A percentile compares a stretch with the other conserved stretches of the same genome.
phyloP scores from a whole-genome alignment of 2,888 invertebrate genomes.

The Crioceris asparagi region DNA sequence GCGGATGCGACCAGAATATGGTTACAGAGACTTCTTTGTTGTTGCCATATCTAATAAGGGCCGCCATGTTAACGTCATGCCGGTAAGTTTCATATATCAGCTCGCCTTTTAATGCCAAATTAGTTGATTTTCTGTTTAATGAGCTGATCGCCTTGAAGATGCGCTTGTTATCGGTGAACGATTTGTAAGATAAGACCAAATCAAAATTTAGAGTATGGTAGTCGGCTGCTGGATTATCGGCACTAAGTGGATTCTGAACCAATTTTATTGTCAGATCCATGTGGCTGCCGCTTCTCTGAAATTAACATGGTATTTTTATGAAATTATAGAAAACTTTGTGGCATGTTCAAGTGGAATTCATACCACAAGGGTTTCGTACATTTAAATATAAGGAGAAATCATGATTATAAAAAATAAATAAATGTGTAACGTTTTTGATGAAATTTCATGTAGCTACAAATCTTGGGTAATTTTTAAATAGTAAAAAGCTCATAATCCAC shows the following conservation, averaged over 20 bases:
- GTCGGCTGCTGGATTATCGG: constrained; percentile 37
- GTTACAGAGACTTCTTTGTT: constrained; percentile 48
- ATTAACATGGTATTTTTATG: constrained; percentile 15
- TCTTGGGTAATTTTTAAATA: no score
- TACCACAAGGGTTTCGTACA: no score
- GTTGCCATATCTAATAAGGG: constrained; percentile 45
- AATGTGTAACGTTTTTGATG: no score
- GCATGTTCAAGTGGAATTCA: no score
- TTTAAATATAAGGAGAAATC: no score
- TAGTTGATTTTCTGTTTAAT: constrained; percentile 52
- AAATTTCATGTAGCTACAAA: no score
- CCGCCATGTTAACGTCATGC: constrained; percentile 42
- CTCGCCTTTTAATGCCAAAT: constrained; percentile 53
- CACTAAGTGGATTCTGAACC: constrained; percentile 52
- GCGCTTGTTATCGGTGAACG: constrained; percentile 43
- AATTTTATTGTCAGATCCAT: constrained; percentile 61
- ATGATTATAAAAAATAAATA: no score
- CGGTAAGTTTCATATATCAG: constrained; percentile 44
- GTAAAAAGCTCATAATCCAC: no score
- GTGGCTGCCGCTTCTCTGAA: constrained; percentile 58
- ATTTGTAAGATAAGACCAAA: constrained; percentile 41
- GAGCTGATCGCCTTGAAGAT: constrained; percentile 49
- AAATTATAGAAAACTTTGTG: no score
- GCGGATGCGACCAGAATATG: constrained; percentile 52
- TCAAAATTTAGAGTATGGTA: constrained; percentile 51